Base-by-base conservation (phyloP, 2,113 vertebrate genomes). In the Cyanistes caeruleus region DNA sequence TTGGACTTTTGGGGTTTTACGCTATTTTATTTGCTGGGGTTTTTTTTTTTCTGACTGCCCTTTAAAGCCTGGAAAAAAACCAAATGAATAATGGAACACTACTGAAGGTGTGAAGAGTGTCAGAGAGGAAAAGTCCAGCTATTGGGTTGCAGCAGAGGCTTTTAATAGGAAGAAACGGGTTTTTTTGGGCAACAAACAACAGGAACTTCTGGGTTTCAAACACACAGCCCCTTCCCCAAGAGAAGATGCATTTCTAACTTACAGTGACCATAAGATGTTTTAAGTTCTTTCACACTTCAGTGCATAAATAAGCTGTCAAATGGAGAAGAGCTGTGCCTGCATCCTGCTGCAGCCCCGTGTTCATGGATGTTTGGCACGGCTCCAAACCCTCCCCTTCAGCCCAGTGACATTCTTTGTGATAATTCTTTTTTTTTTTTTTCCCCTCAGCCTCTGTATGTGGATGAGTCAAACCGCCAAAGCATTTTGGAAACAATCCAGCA, bases 401-500 rank as follows among this genome's bases (percentile, higher is more conserved):
- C 25, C 53, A 69, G 46, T n/a, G 82, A 83, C 82, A 28, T 91
- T 58, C 78, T 89, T 64, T 39, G 53, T 13, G 37, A 68, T 31
- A 25, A 2, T 8, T 5, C 25, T 20, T 44, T 35, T 43, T 46
- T 58, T n/a, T n/a, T 28, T 10, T 13, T 3, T 3, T 30, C 4
- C n/a, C 37, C n/a, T 33, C 28, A 83, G 70, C 49, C 70, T 76
- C 33, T 65, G 49, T 20, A 19, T 9, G 9, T 0, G 51, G 33
- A 80, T 94, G 92, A 97, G 85, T 90, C 94, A 84, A 95, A 64
- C 35, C 58, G 46, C 78, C 46, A 49, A 31, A 69, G 79, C 51
- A 16, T 43, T 74, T 77, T 62, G 92, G 55, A 85, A 76, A 16
- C 27, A 17, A 30, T 65, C 87, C 91, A 87, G 78, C 84, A 85